A percentile compares a stretch with the other conserved stretches of the same genome.
Conservation (phyloP, 2,797 vertebrate species). For the Xenopus petersii region DNA sequence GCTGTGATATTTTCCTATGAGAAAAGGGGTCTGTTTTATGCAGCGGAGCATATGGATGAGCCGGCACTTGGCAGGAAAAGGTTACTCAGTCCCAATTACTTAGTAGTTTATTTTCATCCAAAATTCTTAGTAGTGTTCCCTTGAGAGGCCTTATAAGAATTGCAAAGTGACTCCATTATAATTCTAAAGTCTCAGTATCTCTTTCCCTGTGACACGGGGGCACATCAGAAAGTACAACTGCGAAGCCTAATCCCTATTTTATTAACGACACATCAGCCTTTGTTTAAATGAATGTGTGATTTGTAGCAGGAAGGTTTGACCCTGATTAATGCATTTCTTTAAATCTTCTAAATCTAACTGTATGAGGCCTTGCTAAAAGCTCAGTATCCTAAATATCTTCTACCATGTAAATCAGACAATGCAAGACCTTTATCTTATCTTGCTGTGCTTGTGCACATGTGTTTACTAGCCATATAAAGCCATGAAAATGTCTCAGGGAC, state of each 20-base stretch:
- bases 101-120: constrained; percentile 24
- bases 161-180: constrained; percentile 24
- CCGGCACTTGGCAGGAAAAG: constrained; percentile 38
- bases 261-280: background rate
- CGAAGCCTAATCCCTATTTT: background rate
- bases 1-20: constrained; percentile 42
- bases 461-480: too few relatives aligned
- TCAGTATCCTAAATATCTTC: too few relatives aligned
- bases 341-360: too few relatives aligned
- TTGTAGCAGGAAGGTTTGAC: too few relatives aligned
- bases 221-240: background rate
- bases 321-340: too few relatives aligned
- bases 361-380: too few relatives aligned
- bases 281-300: too few relatives aligned
- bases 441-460: too few relatives aligned
- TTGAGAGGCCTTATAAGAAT: background rate
- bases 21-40: constrained; percentile 30
- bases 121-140: constrained; percentile 10
- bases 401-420: too few relatives aligned
- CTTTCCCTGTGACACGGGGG: constrained; percentile 5
- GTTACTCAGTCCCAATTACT: constrained; percentile 38
- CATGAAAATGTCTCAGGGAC: too few relatives aligned
- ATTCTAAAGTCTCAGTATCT: constrained; percentile 1
- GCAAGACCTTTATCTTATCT: too few relatives aligned
- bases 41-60: constrained; percentile 45